Evolutionary conservation across 2,888 invertebrate genomes (phyloP), one percentile per base, ranked within the genome.

Genomic region (Argynnis bischoffii): DNA sequence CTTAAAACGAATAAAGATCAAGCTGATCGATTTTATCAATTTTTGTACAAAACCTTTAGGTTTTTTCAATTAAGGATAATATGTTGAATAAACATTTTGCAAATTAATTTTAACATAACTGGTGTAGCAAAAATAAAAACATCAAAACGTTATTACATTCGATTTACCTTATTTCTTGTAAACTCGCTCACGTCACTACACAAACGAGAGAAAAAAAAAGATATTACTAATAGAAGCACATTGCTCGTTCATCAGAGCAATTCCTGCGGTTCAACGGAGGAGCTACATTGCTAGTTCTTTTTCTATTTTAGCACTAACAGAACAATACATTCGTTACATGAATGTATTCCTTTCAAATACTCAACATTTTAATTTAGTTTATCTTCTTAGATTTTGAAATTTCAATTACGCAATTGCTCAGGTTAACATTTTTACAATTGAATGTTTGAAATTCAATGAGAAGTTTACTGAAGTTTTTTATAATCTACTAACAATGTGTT

Each of bases 271-370:
- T 83, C 85, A 81, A 73, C 75, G 75, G 80, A 82, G 82, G 79
- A 84, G 80, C 80, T 84, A 70, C 71, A 85, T 84, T 84, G 81
- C 78, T 76, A 76, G 75, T 78, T 80, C 65, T 63, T 72, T 86
- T 88, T 85, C 88, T 89, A 85, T 87, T 89, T 85, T 82, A 82
- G 80, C 81, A 81, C 82, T 82, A 84, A 84, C 81, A 79, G 85
- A 79, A 89, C 89, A 90, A 90, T 90, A 87, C 88, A 84, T 89
- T 89, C 84, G 86, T 88, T 89, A 89, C 85, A 76, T 75, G 78
- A 80, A 80, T 81, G 80, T 84, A 83, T 82, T 81, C 79, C 75
- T 77, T 79, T 78, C 76, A 76, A 73, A 75, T 72, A 75, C 74
- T 74, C 72, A 75, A 76, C 78, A 75, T 77, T 81, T 84, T 86